Base-by-base conservation (phyloP, 2,113 vertebrate genomes). In the Salvelinus fontinalis region DNA sequence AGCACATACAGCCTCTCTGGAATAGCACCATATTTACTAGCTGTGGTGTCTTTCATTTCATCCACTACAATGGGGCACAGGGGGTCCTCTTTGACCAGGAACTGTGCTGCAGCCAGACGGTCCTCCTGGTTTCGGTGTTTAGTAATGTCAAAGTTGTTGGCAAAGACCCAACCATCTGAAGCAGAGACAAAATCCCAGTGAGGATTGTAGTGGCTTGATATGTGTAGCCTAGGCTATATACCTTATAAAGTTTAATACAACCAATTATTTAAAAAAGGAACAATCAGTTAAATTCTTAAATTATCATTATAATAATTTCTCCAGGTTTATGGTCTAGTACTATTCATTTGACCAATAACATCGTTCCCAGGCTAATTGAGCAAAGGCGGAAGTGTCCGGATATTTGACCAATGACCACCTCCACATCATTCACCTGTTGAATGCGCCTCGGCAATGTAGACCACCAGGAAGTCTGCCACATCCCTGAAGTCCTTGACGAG, bases 361-460 rank as follows among this genome's bases (percentile, higher is more conserved):
- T 44, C 8, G 39, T 44, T 2, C 39, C 39, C 39, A 11, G 39
- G 8, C 39, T 44, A 44, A 44, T 44, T 44, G 39, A 9, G 39
- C 8, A 44, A 8, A 44, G 39, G 39, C 39, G 2, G 39, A 44
- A 44, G 39, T 44, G 39, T 44, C 39, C 7, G 39, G 39, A 9
- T 11, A 44, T 44, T 44, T 44, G 39, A 44, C 39, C 39, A 44
- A 44, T 44, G 39, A 54, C 16, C 51, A 54, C 51, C 16, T 54
- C 51, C 51, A 54, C 49, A 4, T 54, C 16, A 16, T 18, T 44
- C 62, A 97, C 97, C 97, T 93, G 91, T 90, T 75, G 97, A 94
- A 0, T 98, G 97, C 3, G 97, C 97, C 90, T 98, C 97, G 49
- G 96, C 94, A 97, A 97, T 93, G 87, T 98, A 98, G 88, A 98